Evolutionary conservation across 2,113 vertebrate species (phyloP).

Genomic region (Sander lucioperca): DNA sequence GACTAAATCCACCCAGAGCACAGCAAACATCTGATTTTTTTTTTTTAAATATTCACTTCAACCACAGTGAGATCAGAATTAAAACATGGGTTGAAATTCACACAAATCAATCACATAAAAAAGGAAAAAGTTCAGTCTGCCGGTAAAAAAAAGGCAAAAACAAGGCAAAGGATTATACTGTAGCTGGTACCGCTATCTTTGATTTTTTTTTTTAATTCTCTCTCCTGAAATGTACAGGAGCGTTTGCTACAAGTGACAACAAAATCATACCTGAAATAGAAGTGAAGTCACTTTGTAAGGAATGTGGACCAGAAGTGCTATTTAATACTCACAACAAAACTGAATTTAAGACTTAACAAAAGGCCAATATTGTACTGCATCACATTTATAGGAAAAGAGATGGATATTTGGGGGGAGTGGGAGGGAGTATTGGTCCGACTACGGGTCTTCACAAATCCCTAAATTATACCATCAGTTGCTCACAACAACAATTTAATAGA

Average conservation of each 20-base stretch:
- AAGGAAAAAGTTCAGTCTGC: slow-evolving; percentile 59
- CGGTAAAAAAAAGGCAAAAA: slow-evolving; percentile 72
- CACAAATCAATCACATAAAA: slow-evolving; percentile 62
- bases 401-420: neutral
- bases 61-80: slow-evolving; percentile 57
- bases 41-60: slow-evolving; percentile 57
- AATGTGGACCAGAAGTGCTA: slow-evolving; percentile 66
- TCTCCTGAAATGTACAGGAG: slow-evolving; percentile 63
- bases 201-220: neutral
- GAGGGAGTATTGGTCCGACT: slow-evolving; percentile 27
- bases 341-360: slow-evolving; percentile 50
- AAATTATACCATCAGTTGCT: slow-evolving; percentile 52
- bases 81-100: slow-evolving; percentile 61
- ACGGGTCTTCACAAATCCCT: slow-evolving; percentile 55
- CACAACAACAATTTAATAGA: slow-evolving; percentile 56
- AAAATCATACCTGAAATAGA: slow-evolving; percentile 66
- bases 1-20: slow-evolving; percentile 41
- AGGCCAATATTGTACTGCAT: slow-evolving; percentile 63
- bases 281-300: slow-evolving; percentile 71
- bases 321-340: slow-evolving; percentile 53
- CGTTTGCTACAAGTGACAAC: slow-evolving; percentile 63
- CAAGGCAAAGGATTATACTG: slow-evolving; percentile 64
- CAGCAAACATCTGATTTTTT: slow-evolving; percentile 44
- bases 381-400: slow-evolving; percentile 67
- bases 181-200: slow-evolving; percentile 61